phyloP scores from a whole-genome alignment of 1,140 invertebrate species.

The Drosophila jambulina region DNA sequence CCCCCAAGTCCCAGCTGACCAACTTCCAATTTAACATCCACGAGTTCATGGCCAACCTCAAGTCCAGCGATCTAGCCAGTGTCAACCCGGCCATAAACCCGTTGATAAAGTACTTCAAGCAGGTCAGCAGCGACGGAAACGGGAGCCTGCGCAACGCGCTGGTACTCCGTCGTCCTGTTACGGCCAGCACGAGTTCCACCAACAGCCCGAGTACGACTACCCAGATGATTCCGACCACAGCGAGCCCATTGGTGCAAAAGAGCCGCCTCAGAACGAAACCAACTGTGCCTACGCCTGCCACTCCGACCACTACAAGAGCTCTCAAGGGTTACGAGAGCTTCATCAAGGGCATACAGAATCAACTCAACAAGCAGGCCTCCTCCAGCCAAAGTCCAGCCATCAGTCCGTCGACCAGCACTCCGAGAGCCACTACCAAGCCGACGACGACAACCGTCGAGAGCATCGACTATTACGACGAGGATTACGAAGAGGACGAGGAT shows the following conservation, averaged over 20 bases:
- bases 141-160: constrained; percentile 47
- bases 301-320: constrained; percentile 31
- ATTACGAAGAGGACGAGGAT: constrained; percentile 86
- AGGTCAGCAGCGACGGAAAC: constrained; percentile 58
- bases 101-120: constrained; percentile 78
- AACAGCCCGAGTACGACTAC: constrained; percentile 2
- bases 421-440: constrained; percentile 2
- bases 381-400: constrained; percentile 11
- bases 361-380: constrained; percentile 37
- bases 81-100: constrained; percentile 74
- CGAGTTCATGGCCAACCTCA: constrained; percentile 78
- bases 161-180: constrained; percentile 50
- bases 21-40: constrained; percentile 76
- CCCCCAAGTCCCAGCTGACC: constrained; percentile 40
- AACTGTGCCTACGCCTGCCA: constrained; percentile 22
- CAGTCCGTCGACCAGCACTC: constrained; percentile 1
- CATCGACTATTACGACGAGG: constrained; percentile 73
- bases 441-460: constrained; percentile 42
- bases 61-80: constrained; percentile 67
- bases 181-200: constrained; percentile 3
- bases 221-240: constrained; percentile 5
- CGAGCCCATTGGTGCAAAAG: constrained; percentile 7
- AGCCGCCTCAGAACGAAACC: constrained; percentile 16
- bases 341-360: constrained; percentile 68
- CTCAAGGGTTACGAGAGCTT: constrained; percentile 77